Conservation (phyloP, 2,113 vertebrate genomes). For the Todiramphus saurophagus region DNA sequence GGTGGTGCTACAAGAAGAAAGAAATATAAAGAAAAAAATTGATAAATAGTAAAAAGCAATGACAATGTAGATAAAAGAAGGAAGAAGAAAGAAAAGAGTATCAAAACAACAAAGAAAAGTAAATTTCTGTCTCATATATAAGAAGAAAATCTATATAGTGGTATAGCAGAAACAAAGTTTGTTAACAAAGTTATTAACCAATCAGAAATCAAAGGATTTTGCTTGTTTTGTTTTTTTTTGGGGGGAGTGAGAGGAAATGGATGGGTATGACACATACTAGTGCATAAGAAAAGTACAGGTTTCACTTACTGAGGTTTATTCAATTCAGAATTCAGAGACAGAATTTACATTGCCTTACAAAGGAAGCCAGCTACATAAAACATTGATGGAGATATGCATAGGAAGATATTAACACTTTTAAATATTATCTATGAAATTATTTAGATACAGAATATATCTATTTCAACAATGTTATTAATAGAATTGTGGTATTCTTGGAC, state of each 20-base stretch:
- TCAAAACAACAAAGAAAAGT: not conserved
- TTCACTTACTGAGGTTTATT: not conserved
- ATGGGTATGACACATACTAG: not conserved
- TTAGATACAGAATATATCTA: not conserved
- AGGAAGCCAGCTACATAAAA: not conserved
- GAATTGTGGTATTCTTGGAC: not conserved
- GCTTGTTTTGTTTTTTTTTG: not conserved
- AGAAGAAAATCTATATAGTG: not conserved
- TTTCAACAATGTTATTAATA: not conserved
- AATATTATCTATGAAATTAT: not conserved
- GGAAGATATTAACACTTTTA: not conserved
- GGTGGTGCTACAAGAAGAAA: not conserved
- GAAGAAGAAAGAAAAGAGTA: not conserved
- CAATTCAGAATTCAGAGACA: not conserved
- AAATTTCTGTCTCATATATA: not conserved
- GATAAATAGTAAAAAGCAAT: not conserved
- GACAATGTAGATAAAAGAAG: not conserved
- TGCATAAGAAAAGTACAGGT: not conserved
- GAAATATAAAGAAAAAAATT: not conserved
- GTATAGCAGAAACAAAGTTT: not conserved
- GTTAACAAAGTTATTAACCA: not conserved
- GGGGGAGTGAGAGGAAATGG: fast-evolving
- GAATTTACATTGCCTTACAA: not conserved
- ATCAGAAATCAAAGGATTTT: not conserved
- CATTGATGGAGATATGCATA: not conserved